Evolutionary conservation across 2,797 vertebrate genomes (phyloP).

Genomic region (Karalla daura): DNA sequence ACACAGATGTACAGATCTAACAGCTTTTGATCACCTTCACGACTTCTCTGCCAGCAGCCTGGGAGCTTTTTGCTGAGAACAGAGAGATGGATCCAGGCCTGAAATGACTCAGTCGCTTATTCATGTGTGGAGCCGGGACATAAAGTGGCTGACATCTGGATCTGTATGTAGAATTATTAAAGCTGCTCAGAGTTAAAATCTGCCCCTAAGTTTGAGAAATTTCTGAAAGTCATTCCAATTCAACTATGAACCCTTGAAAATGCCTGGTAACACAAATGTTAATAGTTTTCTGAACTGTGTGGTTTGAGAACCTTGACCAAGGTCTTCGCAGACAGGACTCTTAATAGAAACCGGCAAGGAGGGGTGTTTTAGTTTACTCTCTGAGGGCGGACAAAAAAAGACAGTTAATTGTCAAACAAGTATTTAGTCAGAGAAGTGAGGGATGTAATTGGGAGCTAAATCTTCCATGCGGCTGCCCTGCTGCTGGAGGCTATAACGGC

Average conservation of each 20-base stretch:
- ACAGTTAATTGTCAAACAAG: neutral
- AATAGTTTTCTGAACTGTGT: constrained; percentile 2
- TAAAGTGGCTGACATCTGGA: constrained; percentile 33
- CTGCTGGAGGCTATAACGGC: neutral
- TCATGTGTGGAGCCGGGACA: constrained; percentile 19
- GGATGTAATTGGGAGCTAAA: constrained; percentile 21
- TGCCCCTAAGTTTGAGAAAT: constrained; percentile 12
- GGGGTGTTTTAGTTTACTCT: constrained; percentile 14
- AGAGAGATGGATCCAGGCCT: constrained; percentile 35
- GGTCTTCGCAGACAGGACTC: constrained; percentile 1
- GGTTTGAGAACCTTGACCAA: constrained; percentile 7
- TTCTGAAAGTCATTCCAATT: constrained; percentile 3
- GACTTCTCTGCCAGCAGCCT: constrained; percentile 26
- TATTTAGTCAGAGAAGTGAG: constrained; percentile 4
- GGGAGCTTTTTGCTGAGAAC: constrained; percentile 32
- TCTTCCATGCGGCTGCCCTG: constrained; percentile 16
- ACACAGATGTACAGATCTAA: constrained; percentile 40
- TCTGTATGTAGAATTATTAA: constrained; percentile 21
- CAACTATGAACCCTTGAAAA: constrained; percentile 9
- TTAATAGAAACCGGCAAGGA: neutral
- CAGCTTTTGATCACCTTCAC: constrained; percentile 49
- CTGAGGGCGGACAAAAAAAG: neutral
- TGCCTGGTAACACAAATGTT: neutral
- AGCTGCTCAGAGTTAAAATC: constrained; percentile 15
- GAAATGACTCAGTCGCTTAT: constrained; percentile 28